Conservation (phyloP, 2,888 invertebrate genomes). For the Nomada fabriciana region DNA sequence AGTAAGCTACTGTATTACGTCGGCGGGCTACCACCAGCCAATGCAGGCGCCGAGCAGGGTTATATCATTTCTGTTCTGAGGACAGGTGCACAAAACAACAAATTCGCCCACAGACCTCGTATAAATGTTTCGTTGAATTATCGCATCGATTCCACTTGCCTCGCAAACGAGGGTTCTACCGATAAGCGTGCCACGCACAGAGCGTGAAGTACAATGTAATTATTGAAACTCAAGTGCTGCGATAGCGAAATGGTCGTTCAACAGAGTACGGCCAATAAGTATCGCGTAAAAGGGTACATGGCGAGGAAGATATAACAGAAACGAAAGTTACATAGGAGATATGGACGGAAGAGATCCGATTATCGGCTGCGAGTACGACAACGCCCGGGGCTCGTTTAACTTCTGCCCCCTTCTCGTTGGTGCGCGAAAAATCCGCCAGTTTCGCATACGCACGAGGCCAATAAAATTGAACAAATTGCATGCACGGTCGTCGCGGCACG, state of each 20-base stretch:
- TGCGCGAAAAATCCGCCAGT: conserved; percentile 1
- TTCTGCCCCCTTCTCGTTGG: conserved; percentile 4
- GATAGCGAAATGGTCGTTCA: conserved; percentile 17
- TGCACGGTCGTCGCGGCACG: neutral
- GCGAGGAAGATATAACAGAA: conserved; percentile 1
- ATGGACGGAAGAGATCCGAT: neutral
- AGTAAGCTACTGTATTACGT: conserved; percentile 36
- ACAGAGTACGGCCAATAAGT: conserved; percentile 13
- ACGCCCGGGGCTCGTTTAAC: neutral
- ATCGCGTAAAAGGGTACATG: conserved; percentile 19
- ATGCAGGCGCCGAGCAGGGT: neutral
- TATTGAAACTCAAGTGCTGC: conserved; percentile 13
- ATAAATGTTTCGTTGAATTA: neutral
- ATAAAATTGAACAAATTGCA: conserved; percentile 33
- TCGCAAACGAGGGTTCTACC: neutral
- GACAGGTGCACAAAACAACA: no score
- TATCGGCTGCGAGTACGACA: neutral
- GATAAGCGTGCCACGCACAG: conserved; percentile 12
- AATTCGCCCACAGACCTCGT: no score
- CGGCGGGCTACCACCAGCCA: conserved; percentile 4
- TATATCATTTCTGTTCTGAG: neutral
- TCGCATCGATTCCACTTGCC: neutral
- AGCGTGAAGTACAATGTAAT: conserved; percentile 16
- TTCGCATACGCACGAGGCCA: neutral
- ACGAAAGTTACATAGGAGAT: neutral